A percentile compares a stretch with the other conserved stretches of the same genome.
These are phyloP conservation scores for Linurgus olivaceus DNA, from an alignment of 2,797 vertebrate species.

Conservation along the genomic window DNA sequence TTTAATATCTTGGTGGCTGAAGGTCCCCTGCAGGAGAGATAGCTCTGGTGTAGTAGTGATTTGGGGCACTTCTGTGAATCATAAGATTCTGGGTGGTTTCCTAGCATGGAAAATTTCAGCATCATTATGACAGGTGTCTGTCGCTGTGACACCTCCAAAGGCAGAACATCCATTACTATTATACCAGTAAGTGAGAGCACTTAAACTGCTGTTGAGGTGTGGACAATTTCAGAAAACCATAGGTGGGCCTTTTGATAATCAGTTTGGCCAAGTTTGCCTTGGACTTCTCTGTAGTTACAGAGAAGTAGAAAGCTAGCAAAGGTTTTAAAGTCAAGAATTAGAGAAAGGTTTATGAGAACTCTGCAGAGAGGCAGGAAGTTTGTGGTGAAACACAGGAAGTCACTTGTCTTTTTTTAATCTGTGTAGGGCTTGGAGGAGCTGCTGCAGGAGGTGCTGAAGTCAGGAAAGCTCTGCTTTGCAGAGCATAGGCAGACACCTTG, in stretches of 20 bases:
- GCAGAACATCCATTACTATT: neutral
- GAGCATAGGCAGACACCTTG: neutral
- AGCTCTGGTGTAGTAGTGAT: neutral
- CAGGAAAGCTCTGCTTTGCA: neutral
- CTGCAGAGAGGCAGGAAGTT: conserved; percentile 15
- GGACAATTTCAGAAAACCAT: neutral
- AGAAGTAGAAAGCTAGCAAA: neutral
- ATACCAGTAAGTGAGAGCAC: neutral
- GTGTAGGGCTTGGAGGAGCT: neutral
- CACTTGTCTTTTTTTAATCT: neutral
- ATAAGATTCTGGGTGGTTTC: neutral
- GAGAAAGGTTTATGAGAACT: neutral
- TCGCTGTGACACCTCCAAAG: neutral
- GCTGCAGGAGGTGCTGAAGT: neutral
- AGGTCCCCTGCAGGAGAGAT: neutral
- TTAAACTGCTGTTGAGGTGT: neutral
- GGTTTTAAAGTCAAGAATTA: neutral
- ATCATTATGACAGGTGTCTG: neutral
- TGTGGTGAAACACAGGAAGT: conserved; percentile 38
- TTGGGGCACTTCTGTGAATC: neutral
- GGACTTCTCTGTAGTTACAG: neutral
- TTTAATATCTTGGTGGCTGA: neutral
- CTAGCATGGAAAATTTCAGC: neutral
- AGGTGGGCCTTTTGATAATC: neutral
- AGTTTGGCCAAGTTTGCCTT: neutral